These are phyloP conservation scores for Cybosia mesomella DNA, from an alignment of 2,888 invertebrate species.

Conservation along the genomic window DNA sequence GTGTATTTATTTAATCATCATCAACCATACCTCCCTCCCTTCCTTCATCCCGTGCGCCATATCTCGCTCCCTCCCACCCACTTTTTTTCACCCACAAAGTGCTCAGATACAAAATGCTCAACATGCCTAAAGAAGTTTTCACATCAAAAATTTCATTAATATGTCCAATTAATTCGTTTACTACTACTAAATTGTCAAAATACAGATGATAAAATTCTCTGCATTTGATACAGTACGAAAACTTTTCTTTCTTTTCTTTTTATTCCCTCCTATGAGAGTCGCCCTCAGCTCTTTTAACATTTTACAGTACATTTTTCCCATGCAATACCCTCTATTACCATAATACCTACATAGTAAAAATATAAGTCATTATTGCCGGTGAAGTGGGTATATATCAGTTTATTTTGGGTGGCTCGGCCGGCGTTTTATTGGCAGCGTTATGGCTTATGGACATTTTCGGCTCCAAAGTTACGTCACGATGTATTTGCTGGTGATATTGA, in stretches of 20 bases:
- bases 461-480: constrained; percentile 42
- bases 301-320: constrained; percentile 2
- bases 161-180: no score
- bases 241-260: neutral
- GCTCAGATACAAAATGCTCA: no score
- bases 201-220: no score
- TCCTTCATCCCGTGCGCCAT: no score
- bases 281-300: neutral
- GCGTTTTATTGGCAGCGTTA: constrained; percentile 63
- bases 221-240: no score
- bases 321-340: constrained; percentile 15
- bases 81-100: no score
- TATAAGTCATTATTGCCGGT: constrained; percentile 38
- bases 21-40: no score
- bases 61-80: no score
- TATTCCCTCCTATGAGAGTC: neutral
- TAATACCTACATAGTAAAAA: constrained; percentile 24
- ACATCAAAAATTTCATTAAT: no score
- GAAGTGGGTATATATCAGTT: constrained; percentile 48
- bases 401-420: constrained; percentile 47
- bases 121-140: no score
- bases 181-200: no score
- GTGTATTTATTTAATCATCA: no score
- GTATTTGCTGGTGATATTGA: constrained; percentile 48
- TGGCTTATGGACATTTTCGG: constrained; percentile 60